phyloP scores from a whole-genome alignment of 2,888 invertebrate genomes.

The Limnephilus rhombicus region DNA sequence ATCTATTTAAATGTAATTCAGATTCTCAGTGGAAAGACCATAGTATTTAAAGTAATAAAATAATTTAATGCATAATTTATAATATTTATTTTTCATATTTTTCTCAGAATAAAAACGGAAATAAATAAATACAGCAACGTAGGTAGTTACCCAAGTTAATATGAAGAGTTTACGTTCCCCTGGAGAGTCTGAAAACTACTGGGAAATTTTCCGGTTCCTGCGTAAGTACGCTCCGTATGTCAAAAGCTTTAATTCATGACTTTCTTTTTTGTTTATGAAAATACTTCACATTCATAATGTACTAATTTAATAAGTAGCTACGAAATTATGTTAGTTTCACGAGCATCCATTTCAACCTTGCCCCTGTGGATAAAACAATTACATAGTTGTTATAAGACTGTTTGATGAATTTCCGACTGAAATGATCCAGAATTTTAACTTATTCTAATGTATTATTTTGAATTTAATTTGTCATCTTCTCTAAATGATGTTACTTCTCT shows the following conservation, averaged over 20 bases:
- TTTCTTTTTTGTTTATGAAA: neutral
- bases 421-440: neutral
- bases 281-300: neutral
- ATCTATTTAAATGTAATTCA: no score
- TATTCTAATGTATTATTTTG: neutral
- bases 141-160: neutral
- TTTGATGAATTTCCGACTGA: neutral
- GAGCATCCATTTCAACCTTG: neutral
- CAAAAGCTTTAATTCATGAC: neutral
- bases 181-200: constrained; percentile 18
- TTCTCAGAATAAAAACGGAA: neutral
- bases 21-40: no score
- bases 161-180: constrained; percentile 11
- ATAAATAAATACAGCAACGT: neutral
- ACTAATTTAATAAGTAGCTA: neutral
- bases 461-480: neutral
- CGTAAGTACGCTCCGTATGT: neutral
- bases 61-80: neutral
- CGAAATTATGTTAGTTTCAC: neutral
- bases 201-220: constrained; percentile 37
- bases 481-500: neutral
- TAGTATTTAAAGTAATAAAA: no score
- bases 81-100: neutral
- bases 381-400: neutral
- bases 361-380: neutral